Percentiles rank a stretch among this genome's conserved stretches.
phyloP scores from a whole-genome alignment of 2,888 invertebrate species.

The Orthosia cruda region DNA sequence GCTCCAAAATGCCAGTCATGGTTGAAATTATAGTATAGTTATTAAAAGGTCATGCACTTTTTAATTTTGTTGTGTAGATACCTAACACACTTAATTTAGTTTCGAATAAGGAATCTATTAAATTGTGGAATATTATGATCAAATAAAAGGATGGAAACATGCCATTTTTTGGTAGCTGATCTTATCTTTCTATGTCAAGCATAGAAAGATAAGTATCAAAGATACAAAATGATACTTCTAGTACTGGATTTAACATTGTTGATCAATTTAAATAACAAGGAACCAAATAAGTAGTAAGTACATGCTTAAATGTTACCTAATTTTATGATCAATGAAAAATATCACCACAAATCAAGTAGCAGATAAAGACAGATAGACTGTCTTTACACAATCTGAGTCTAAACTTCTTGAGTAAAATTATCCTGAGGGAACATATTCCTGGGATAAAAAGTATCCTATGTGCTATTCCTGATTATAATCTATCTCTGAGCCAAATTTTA shows the following conservation, averaged over 20 bases:
- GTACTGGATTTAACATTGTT: background rate
- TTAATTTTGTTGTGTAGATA: background rate
- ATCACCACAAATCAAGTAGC: background rate
- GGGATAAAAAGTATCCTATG: no score
- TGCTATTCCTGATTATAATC: no score
- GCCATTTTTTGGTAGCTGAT: background rate
- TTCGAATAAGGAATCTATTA: background rate
- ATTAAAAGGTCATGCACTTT: background rate
- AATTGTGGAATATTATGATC: background rate
- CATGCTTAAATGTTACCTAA: background rate
- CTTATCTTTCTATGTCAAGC: no score
- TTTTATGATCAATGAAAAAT: background rate
- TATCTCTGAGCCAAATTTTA: no score
- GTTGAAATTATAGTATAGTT: no score
- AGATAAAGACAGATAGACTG: background rate
- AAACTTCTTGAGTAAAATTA: no score
- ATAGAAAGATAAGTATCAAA: conserved; percentile 11
- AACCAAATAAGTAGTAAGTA: background rate
- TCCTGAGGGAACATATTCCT: no score
- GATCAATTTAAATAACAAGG: background rate
- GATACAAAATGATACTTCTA: background rate
- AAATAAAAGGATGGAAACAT: background rate
- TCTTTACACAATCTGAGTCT: no score
- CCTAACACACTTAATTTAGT: background rate
- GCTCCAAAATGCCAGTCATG: conserved; percentile 1